These are phyloP conservation scores for Heliconius ismenius DNA, from an alignment of 2,888 invertebrate species.

Conservation along the genomic window DNA sequence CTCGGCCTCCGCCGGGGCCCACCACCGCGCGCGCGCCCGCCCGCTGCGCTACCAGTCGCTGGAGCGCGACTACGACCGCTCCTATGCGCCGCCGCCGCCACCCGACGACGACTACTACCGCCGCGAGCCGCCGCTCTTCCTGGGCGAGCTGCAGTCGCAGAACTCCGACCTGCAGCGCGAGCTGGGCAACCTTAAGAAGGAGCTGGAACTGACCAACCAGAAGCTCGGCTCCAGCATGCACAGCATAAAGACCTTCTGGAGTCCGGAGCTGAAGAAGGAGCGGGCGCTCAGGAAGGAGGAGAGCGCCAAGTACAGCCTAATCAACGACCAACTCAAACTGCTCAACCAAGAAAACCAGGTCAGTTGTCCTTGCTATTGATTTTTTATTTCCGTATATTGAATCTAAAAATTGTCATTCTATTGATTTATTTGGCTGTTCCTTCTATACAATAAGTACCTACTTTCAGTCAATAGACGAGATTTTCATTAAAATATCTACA, in stretches of 20 bases:
- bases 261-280: constrained; percentile 99
- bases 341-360: constrained; percentile 99
- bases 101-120: constrained; percentile 85
- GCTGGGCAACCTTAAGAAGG: constrained; percentile 93
- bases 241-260: constrained; percentile 99
- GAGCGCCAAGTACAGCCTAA: constrained; percentile 96
- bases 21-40: constrained; percentile 90
- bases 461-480: neutral
- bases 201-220: constrained; percentile 97
- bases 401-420: neutral
- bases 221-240: constrained; percentile 99
- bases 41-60: constrained; percentile 89
- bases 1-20: constrained; percentile 85
- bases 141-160: constrained; percentile 95
- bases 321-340: constrained; percentile 97
- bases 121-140: constrained; percentile 84
- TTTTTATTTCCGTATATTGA: constrained; percentile 14
- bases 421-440: neutral
- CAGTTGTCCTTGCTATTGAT: constrained; percentile 51
- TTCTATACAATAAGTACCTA: neutral
- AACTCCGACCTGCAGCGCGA: constrained; percentile 97
- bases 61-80: constrained; percentile 90
- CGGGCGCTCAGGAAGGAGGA: constrained; percentile 97
- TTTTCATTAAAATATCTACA: neutral
- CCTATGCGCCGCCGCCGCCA: constrained; percentile 93